Percentiles rank a stretch among this genome's conserved stretches.
These are phyloP conservation scores for Poeciliopsis prolifica DNA, from an alignment of 2,113 vertebrate genomes.

Conservation along the genomic window DNA sequence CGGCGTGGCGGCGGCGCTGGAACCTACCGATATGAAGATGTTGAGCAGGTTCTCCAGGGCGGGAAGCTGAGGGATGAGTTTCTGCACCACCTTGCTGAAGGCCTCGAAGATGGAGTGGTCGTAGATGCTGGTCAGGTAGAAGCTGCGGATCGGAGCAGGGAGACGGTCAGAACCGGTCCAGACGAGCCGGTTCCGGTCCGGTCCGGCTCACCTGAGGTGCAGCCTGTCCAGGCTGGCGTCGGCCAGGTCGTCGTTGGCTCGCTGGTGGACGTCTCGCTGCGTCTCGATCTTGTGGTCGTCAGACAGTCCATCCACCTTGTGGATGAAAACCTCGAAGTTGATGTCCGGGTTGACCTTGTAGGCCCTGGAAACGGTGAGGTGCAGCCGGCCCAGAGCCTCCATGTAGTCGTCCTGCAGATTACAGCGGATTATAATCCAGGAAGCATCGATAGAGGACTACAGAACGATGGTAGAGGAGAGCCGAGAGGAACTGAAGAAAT, in stretches of 20 bases:
- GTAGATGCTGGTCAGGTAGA: slow-evolving; percentile 99
- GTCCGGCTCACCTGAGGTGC: slow-evolving; percentile 87
- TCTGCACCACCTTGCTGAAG: slow-evolving; percentile 99
- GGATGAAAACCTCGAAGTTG: slow-evolving; percentile 99
- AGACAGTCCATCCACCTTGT: slow-evolving; percentile 98
- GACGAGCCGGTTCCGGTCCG: not conserved
- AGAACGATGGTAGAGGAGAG: too few species aligned
- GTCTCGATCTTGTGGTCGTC: slow-evolving; percentile 99
- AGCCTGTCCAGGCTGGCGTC: slow-evolving; percentile 98
- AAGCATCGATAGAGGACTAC: not conserved
- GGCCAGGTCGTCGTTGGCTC: slow-evolving; percentile 97
- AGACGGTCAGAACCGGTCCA: too few species aligned
- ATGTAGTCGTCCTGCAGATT: slow-evolving; percentile 93
- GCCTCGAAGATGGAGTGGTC: slow-evolving; percentile 99
- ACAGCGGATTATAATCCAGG: not conserved
- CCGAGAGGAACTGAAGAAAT: too few species aligned
- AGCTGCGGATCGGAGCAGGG: slow-evolving; percentile 79
- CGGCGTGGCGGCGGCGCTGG: not conserved
- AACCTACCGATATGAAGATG: slow-evolving; percentile 98
- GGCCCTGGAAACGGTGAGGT: slow-evolving; percentile 96
- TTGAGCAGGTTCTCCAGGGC: slow-evolving; percentile 98
- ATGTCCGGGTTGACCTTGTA: slow-evolving; percentile 98
- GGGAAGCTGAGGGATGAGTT: slow-evolving; percentile 97
- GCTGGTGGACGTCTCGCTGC: slow-evolving; percentile 98
- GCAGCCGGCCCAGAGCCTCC: slow-evolving; percentile 94